Conservation (phyloP, 2,888 invertebrate species). For the Acanthosepion pharaonis region DNA sequence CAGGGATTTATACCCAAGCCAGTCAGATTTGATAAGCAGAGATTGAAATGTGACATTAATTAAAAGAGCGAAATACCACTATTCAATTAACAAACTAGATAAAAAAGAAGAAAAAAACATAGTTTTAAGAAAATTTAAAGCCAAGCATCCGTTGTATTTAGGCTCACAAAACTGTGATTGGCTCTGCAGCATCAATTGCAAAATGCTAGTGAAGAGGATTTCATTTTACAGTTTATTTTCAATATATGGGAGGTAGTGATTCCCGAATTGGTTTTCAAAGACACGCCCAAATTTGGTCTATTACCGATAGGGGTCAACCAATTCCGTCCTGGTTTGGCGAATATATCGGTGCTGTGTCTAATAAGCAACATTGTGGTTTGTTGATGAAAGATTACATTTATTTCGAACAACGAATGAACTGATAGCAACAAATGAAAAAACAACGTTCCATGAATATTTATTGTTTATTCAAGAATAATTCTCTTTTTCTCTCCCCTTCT, state of each 20-base stretch:
- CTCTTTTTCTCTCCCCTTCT: neutral
- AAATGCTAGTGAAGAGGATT: neutral
- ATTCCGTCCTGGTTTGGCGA: neutral
- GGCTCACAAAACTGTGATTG: conserved; percentile 22
- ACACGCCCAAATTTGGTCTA: conserved; percentile 33
- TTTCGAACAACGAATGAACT: neutral
- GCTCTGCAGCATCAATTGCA: neutral
- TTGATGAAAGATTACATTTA: neutral
- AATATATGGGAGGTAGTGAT: conserved; percentile 16
- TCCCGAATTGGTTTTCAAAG: neutral
- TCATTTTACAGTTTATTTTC: neutral
- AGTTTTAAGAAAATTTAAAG: neutral
- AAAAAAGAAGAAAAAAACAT: neutral
- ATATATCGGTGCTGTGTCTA: neutral
- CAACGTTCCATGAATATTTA: neutral
- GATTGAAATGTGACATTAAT: neutral
- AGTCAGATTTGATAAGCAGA: neutral
- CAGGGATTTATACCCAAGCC: neutral
- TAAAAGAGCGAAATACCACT: neutral
- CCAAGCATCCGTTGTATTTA: neutral
- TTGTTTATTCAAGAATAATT: neutral
- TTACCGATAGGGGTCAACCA: conserved; percentile 20
- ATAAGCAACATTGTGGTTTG: neutral
- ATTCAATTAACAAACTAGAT: neutral
- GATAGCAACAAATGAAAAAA: neutral